Conservation (phyloP, 2,797 vertebrate species). For the Amblyraja radiata region DNA sequence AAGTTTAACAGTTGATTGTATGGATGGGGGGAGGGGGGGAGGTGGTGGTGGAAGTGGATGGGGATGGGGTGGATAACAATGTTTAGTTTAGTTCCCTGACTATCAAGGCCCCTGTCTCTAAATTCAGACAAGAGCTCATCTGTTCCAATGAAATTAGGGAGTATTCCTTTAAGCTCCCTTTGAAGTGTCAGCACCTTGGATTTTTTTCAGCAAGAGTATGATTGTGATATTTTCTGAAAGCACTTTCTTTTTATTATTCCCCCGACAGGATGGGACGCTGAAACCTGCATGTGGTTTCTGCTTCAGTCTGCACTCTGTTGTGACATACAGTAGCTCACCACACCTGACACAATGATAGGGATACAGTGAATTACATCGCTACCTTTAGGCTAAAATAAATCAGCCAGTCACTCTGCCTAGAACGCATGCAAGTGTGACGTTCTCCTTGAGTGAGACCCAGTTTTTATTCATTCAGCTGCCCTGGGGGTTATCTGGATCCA, state of each 20-base stretch:
- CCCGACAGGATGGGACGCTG: background rate
- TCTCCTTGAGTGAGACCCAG: background rate
- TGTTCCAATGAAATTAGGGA: background rate
- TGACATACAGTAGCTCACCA: background rate
- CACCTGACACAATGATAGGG: background rate
- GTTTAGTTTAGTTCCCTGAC: background rate
- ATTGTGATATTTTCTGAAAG: background rate
- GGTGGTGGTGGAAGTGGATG: too few species aligned
- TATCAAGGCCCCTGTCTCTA: background rate
- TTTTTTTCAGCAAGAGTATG: background rate
- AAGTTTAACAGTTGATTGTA: slow-evolving; percentile 1
- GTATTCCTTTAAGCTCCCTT: background rate
- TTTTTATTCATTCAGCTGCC: background rate
- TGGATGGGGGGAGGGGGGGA: background rate
- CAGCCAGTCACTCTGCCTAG: background rate
- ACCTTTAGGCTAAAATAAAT: background rate
- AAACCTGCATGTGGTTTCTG: background rate
- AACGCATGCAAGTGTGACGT: background rate
- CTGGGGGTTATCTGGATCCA: background rate
- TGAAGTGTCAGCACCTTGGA: background rate
- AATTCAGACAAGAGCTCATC: background rate
- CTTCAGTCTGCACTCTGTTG: background rate
- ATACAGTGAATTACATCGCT: background rate
- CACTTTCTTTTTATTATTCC: background rate
- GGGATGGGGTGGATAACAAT: background rate